These are phyloP conservation scores for Lepeophtheirus salmonis DNA, from an alignment of 1,140 invertebrate genomes.

Conservation along the genomic window DNA sequence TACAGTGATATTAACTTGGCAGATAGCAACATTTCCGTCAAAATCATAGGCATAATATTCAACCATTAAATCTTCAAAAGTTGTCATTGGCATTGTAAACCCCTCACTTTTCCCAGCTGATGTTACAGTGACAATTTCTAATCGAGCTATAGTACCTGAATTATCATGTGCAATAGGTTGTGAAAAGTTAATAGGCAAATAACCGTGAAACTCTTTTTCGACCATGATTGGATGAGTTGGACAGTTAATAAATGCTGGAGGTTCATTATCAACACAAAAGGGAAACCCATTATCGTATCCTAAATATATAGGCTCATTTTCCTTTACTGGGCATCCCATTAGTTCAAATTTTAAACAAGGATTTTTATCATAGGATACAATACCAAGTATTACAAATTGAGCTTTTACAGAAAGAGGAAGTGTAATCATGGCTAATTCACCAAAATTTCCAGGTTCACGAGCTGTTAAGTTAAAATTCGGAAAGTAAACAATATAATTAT, in stretches of 20 bases:
- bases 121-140: constrained; percentile 42
- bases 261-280: constrained; percentile 84
- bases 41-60: constrained; percentile 90
- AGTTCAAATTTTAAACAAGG: constrained; percentile 88
- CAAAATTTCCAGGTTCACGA: constrained; percentile 78
- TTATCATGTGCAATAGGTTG: constrained; percentile 82
- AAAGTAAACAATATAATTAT: constrained; percentile 89
- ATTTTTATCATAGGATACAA: constrained; percentile 88
- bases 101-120: constrained; percentile 46
- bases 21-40: constrained; percentile 90
- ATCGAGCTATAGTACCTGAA: constrained; percentile 71
- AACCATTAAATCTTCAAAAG: constrained; percentile 77
- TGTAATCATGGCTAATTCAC: constrained; percentile 84
- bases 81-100: constrained; percentile 65
- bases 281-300: constrained; percentile 87
- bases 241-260: constrained; percentile 86
- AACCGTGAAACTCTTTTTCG: constrained; percentile 59
- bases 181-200: constrained; percentile 73
- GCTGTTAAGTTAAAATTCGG: constrained; percentile 85
- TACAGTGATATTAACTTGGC: constrained; percentile 83
- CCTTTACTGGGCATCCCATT: constrained; percentile 74
- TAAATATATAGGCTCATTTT: constrained; percentile 31
- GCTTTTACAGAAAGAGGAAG: constrained; percentile 79
- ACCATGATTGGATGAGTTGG: constrained; percentile 76
- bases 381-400: constrained; percentile 71